These are phyloP conservation scores for Agonopterix subpropinquella DNA, from an alignment of 2,888 invertebrate species.

Conservation along the genomic window DNA sequence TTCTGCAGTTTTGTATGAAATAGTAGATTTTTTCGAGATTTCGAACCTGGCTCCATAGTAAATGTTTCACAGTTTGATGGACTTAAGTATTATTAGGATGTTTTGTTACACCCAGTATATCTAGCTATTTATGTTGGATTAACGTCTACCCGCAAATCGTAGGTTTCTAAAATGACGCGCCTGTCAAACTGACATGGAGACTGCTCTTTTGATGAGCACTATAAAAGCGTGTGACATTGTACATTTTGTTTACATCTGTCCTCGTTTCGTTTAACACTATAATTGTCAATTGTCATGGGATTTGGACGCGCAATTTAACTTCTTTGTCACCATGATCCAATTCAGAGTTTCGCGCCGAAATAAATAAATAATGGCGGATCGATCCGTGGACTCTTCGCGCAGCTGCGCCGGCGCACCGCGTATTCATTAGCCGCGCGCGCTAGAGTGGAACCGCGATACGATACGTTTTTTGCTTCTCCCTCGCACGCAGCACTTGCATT, in stretches of 20 bases:
- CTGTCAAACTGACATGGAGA: slow-evolving; percentile 13
- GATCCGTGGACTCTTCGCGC: slow-evolving; percentile 44
- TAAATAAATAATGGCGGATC: slow-evolving; percentile 71
- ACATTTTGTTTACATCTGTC: slow-evolving; percentile 69
- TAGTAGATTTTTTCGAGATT: no score
- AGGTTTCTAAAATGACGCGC: no score
- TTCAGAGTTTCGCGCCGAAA: slow-evolving; percentile 69
- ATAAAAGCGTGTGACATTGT: slow-evolving; percentile 36
- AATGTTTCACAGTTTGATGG: neutral
- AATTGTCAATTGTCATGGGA: slow-evolving; percentile 65
- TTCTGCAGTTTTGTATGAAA: no score
- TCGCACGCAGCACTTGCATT: slow-evolving; percentile 68
- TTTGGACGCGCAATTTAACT: slow-evolving; percentile 73
- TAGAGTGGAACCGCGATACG: slow-evolving; percentile 71
- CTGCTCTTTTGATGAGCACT: slow-evolving; percentile 21
- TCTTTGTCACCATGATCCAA: slow-evolving; percentile 70
- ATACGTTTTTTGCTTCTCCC: slow-evolving; percentile 69
- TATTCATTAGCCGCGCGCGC: slow-evolving; percentile 66
- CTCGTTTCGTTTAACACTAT: slow-evolving; percentile 50
- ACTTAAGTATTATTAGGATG: neutral
- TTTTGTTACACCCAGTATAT: neutral
- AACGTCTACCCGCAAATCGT: no score
- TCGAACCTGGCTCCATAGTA: no score
- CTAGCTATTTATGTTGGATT: neutral
- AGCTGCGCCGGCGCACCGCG: slow-evolving; percentile 62